Conservation (phyloP, 2,113 vertebrate genomes). For the Prolemur simus region DNA sequence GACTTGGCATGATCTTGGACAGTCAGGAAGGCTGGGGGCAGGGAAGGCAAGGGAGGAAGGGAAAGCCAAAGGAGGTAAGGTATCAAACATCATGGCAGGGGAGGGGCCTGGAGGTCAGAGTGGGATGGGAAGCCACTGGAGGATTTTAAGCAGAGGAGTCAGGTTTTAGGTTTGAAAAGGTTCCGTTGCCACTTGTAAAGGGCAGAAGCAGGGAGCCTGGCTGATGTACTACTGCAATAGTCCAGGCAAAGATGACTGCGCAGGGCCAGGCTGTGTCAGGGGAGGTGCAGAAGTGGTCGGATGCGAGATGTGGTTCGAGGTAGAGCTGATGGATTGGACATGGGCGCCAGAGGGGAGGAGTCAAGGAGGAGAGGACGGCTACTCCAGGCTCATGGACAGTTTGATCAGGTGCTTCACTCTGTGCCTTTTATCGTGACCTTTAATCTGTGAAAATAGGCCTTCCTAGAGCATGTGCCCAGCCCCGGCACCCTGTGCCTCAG, state of each 20-base stretch:
- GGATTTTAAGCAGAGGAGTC: not conserved
- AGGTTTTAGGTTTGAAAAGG: not conserved
- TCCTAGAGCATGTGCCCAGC: not conserved
- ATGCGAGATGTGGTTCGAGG: not conserved
- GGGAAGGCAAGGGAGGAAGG: not conserved
- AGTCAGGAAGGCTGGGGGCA: not conserved
- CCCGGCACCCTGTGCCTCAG: not conserved
- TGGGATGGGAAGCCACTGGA: not conserved
- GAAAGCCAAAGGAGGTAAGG: not conserved
- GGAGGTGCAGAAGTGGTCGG: not conserved
- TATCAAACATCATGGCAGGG: not conserved
- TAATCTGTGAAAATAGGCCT: not conserved
- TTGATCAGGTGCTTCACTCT: rapidly evolving
- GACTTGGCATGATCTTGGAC: not conserved
- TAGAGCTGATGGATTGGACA: not conserved
- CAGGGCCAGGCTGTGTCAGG: rapidly evolving
- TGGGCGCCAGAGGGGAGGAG: too few species aligned
- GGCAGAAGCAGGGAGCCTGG: not conserved
- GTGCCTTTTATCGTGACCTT: not conserved
- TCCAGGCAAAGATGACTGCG: not conserved
- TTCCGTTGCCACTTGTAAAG: too few species aligned
- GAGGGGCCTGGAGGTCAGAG: not conserved
- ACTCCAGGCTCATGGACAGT: not conserved
- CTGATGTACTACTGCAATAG: not conserved
- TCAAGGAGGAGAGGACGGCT: not conserved